Evolutionary conservation across 2,888 invertebrate species (phyloP).

Genomic region (Stenodema calcarata): DNA sequence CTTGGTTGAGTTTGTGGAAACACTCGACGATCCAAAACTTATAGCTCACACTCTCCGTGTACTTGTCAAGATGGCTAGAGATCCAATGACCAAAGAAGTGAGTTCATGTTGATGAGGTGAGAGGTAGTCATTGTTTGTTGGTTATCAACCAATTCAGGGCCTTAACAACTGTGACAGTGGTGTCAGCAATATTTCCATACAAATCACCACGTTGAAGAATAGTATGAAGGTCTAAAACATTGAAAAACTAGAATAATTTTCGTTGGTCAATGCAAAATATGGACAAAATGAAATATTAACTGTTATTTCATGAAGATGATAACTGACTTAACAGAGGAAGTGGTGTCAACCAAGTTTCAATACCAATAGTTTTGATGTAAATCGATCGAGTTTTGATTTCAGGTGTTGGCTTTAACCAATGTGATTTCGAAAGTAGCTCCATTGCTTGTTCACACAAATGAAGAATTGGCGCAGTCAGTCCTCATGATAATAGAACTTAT

Average conservation of each 20-base stretch:
- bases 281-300: no score
- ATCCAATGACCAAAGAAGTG: slow-evolving; percentile 38
- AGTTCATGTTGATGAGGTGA: not conserved
- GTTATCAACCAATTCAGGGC: no score
- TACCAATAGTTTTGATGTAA: not conserved
- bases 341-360: no score
- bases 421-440: slow-evolving; percentile 26
- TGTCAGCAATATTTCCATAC: no score
- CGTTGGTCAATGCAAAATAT: no score
- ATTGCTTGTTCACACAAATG: slow-evolving; percentile 24
- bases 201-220: no score
- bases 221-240: not conserved
- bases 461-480: slow-evolving; percentile 39
- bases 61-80: slow-evolving; percentile 38
- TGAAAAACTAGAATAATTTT: not conserved
- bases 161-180: no score
- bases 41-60: slow-evolving; percentile 31
- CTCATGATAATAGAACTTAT: slow-evolving; percentile 35
- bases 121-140: no score
- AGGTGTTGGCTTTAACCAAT: slow-evolving; percentile 39
- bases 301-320: no score
- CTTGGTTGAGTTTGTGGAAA: slow-evolving; percentile 34
- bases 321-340: no score
- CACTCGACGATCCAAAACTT: slow-evolving; percentile 35
- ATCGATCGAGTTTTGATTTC: not conserved